Base-by-base conservation (phyloP, 92 coral and sea anemone genomes). In the Galaxea fascicularis region DNA sequence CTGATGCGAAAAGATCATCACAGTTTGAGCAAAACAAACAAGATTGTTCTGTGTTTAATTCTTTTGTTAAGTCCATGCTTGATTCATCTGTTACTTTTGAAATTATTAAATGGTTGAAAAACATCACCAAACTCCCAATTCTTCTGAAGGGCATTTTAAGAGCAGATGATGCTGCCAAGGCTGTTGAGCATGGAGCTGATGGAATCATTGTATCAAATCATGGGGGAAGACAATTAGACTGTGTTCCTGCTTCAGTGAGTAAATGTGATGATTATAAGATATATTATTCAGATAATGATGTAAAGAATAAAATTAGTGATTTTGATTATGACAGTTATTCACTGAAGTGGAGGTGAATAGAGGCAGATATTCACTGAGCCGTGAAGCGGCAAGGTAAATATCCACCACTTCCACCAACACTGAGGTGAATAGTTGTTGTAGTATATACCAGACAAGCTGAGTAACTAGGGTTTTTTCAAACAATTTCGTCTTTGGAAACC, bases 161-260 rank as follows among this genome's bases (percentile, higher is more conserved):
- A 73, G 87, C 87, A 28, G 91, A 81, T 46, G 91, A 87, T 87
- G 91, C 91, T 10, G 18, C 53, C n/a, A 35, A 64, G 68, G 91
- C 91, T 14, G 77, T 82, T 49, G 59, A 81, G 24, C 78, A 81
- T 64, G 87, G 87, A 8, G 82, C 65, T 47, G 83, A 72, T 31
- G 91, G 87, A 46, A 65, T 87, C 31, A 30, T 81, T 62, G 91
- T 87, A 13, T 86, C 90, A 35, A 69, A 60, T 22, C 90, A 86
- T 79, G 90, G 90, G 17, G 90, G 85, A 25, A 63, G 90, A 11
- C 85, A 86, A 73, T 71, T 86, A 21, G 86, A 86, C 71, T 35
- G 35, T 44, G 90, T 86, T 8, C 90, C 85, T 20, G 85, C 90
- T 3, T 70, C 85, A 35, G 90, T 86, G 35, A 67, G 74, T 68